Evolutionary conservation across 2,113 vertebrate genomes (phyloP).

Genomic region (Tachycineta bicolor): DNA sequence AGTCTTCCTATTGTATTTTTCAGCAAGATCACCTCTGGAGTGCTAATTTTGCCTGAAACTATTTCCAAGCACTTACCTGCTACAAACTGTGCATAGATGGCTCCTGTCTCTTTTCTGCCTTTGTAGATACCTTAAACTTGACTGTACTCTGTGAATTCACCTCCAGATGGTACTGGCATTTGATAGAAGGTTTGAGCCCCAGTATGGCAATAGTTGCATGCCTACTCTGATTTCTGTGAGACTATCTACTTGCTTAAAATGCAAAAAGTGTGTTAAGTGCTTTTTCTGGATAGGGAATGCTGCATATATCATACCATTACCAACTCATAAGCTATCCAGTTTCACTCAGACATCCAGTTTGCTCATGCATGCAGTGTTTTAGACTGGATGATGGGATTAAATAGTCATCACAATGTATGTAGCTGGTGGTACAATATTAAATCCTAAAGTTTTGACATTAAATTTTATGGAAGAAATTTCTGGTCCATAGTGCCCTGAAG

Average conservation of each 20-base stretch:
- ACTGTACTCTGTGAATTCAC: background rate
- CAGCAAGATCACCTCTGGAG: background rate
- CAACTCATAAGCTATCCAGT: background rate
- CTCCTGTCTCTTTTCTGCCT: background rate
- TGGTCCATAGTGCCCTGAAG: background rate
- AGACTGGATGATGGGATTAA: background rate
- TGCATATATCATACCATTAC: background rate
- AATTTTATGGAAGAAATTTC: conserved; percentile 1
- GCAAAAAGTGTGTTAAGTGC: background rate
- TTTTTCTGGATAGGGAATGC: background rate
- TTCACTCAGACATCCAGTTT: conserved; percentile 1
- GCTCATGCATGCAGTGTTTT: background rate
- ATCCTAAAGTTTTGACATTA: background rate
- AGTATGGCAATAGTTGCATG: background rate
- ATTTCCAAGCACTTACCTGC: background rate
- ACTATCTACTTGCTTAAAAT: background rate
- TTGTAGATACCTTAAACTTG: background rate
- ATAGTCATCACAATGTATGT: background rate
- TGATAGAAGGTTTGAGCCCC: background rate
- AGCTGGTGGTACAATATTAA: background rate
- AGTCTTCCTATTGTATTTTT: background rate
- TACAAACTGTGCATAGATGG: background rate
- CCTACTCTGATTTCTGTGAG: background rate
- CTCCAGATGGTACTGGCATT: background rate
- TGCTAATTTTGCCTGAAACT: background rate